phyloP scores from a whole-genome alignment of 2,797 vertebrate genomes.

The Hapalemur alaotrensis region DNA sequence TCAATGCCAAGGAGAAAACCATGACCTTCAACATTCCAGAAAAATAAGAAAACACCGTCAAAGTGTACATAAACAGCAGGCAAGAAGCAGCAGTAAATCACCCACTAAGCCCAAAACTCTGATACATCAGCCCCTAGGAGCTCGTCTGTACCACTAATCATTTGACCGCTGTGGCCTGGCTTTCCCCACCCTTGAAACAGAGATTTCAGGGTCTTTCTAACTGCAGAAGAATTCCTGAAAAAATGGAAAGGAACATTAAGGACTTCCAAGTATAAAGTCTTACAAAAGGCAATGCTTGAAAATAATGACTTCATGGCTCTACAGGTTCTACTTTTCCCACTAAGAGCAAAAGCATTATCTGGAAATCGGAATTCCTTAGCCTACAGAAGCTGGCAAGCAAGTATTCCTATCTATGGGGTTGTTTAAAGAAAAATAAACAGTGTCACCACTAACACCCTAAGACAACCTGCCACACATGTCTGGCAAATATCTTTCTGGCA shows the following conservation, averaged over 20 bases:
- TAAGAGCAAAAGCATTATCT: background rate
- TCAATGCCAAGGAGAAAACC: constrained; percentile 25
- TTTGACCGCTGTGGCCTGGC: background rate
- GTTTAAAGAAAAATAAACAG: constrained; percentile 2
- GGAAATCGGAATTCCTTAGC: constrained; percentile 30
- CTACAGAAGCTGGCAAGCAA: background rate
- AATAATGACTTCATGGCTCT: background rate
- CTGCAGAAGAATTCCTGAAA: background rate
- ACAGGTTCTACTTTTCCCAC: background rate
- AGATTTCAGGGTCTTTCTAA: background rate
- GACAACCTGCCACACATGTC: background rate
- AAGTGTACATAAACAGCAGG: background rate
- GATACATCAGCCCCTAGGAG: background rate
- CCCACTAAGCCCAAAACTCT: background rate
- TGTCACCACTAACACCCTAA: background rate
- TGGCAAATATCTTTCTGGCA: background rate
- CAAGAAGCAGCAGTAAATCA: background rate
- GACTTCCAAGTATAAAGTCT: background rate
- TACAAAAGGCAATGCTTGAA: background rate
- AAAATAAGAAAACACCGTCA: constrained; percentile 21
- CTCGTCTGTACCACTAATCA: background rate
- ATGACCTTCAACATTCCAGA: constrained; percentile 20
- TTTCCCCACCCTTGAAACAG: background rate
- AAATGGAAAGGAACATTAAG: background rate
- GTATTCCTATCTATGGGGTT: background rate